phyloP scores from a whole-genome alignment of 2,113 vertebrate genomes.

The Himantopus leucocephalus region DNA sequence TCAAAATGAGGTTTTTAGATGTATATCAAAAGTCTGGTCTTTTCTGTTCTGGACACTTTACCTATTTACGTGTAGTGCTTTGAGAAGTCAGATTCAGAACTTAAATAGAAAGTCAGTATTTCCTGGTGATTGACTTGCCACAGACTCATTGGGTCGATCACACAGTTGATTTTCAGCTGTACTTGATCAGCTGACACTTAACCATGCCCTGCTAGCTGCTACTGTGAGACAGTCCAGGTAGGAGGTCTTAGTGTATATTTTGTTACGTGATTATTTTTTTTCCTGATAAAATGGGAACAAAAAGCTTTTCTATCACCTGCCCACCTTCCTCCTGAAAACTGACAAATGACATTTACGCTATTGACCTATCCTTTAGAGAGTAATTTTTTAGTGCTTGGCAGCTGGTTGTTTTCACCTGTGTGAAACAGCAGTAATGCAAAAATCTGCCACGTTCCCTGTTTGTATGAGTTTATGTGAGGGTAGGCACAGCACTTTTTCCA shows the following conservation, averaged over 20 bases:
- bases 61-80: not conserved
- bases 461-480: not conserved
- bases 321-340: not conserved
- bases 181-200: not conserved
- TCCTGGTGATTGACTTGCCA: not conserved
- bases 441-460: not conserved
- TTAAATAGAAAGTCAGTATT: not conserved
- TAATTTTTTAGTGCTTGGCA: not conserved
- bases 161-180: not conserved
- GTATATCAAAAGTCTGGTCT: not conserved
- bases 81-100: not conserved
- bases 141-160: not conserved
- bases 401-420: not conserved
- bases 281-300: not conserved
- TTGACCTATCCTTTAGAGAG: not conserved
- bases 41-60: not conserved
- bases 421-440: not conserved
- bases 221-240: not conserved
- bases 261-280: not conserved
- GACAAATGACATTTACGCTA: not conserved
- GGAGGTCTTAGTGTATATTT: not conserved
- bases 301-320: not conserved
- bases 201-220: not conserved
- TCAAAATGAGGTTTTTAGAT: not conserved
- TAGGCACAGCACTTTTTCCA: not conserved